Evolutionary conservation across 2,888 invertebrate genomes (phyloP).

Genomic region (Stenotaenia linearis): DNA sequence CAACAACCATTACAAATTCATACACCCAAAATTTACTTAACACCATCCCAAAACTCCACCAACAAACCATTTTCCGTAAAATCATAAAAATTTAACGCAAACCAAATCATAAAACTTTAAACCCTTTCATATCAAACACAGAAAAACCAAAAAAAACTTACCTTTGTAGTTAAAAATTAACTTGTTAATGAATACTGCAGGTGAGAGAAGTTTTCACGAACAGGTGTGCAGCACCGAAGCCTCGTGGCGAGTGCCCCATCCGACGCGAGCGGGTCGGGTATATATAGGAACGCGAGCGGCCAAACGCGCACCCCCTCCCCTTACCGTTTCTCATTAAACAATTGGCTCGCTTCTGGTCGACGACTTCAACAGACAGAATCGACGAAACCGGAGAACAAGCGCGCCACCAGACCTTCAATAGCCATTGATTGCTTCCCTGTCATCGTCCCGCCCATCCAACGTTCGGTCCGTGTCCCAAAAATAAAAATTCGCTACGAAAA

Average conservation of each 20-base stretch:
- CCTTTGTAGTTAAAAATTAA: neutral
- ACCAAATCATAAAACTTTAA: neutral
- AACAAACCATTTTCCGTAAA: neutral
- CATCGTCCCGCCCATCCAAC: conserved; percentile 9
- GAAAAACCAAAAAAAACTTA: neutral
- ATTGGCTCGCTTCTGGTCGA: neutral
- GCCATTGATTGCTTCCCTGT: neutral
- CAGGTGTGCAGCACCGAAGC: neutral
- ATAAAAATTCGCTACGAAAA: conserved; percentile 17
- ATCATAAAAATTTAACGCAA: neutral
- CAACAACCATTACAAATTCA: too few species aligned
- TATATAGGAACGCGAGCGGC: conserved; percentile 26
- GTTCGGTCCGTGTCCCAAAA: conserved; percentile 11
- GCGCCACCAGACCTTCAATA: neutral
- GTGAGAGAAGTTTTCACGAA: conserved; percentile 3
- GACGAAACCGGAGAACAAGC: neutral
- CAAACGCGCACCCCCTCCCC: neutral
- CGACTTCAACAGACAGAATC: neutral
- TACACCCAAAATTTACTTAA: neutral
- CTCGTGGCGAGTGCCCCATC: neutral
- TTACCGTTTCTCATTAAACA: conserved; percentile 13
- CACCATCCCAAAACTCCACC: neutral
- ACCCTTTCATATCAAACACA: neutral
- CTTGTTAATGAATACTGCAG: neutral
- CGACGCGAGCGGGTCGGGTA: conserved; percentile 5